Base-by-base conservation (phyloP, 2,888 invertebrate species). In the Buathra laborator region DNA sequence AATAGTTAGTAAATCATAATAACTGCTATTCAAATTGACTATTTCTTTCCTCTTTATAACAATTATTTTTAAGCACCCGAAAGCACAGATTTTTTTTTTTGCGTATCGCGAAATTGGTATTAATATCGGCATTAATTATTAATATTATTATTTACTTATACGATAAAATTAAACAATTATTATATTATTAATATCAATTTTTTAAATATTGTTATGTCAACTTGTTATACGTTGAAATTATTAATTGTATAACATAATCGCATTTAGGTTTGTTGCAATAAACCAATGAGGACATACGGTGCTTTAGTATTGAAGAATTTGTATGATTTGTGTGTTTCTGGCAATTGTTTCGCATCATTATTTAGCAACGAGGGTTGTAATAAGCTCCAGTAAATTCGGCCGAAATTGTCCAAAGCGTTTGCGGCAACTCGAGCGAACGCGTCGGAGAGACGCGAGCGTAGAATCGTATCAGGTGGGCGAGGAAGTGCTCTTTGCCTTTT, bases 391-490 rank as follows among this genome's bases (percentile, higher is more conserved):
- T 81, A 74, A 84, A 77, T 84, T 66, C 66, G 51, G 48, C 62
- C 53, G 68, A 81, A 81, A 85, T 81, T 66, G 78, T 79, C 74
- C 56, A 71, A 71, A 43, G 70, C 59, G 70, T 56, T 81, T 66
- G 81, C 56, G 78, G 81, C 78, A 81, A 29, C 19, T 78, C 74
- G 43, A 64, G 56, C 56, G 29, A 46, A 66, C 51, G 77, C 70
- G 67, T 32, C 53, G 59, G 32, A 66, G 46, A 7, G 56, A 51
- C 6, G 46, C 16, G 46, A 62, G 46, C 59, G n/a, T 24, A 48
- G 66, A 48, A 14, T 79, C 51, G 78, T 78, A 76, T 72, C 76
- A 86, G 86, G 78, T 86, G 83, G 78, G 67, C 64, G 66, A 51
- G 16, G 12, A 24, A 12, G 37, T 62, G 32, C 6, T 32, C 24